Base-by-base conservation (phyloP, 1,140 invertebrate species). In the Trichogramma pretiosum region DNA sequence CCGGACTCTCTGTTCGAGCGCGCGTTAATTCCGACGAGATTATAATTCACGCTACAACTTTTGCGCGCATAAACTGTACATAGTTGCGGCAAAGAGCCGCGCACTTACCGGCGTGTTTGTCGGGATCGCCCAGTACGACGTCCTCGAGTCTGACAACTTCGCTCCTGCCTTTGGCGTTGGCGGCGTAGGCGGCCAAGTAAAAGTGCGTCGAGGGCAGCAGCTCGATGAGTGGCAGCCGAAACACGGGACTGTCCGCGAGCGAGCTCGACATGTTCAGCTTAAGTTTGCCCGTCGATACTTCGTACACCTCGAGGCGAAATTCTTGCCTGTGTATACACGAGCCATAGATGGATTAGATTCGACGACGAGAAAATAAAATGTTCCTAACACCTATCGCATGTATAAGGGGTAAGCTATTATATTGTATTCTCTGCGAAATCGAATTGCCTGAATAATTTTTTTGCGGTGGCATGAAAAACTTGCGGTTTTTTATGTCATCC, bases 81-180 rank as follows among this genome's bases (percentile, higher is more conserved):
- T n/a, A n/a, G n/a, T n/a, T n/a, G n/a, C n/a, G n/a, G n/a, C n/a
- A n/a, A n/a, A n/a, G n/a, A n/a, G n/a, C n/a, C n/a, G n/a, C n/a
- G n/a, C n/a, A 62, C 65, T 74, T 75, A 90, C 88, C 86, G 70
- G 85, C 82, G 60, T 86, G 78, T 62, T 85, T 89, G 57, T 89
- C 88, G 4, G 89, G 85, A 65, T 89, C 87, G 62, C 86, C 85
- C 56, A 91, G 80, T 46, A 86, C 84, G 56, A 89, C 87, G 59
- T 89, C 87, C 61, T 91, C 87, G 11, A 93, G 72, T 0, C 88
- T 73, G 41, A 83, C 78, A 16, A 81, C 77, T 57, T 89, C 86
- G 51, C 87, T 89, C 47, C 82, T 79, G 35, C 89, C 90, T 67
- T 93, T 93, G 24, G 84, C 80, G 70, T 94, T 94, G 53, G 81